Percentiles rank a stretch among this genome's conserved stretches.
Evolutionary conservation across 2,797 vertebrate genomes (phyloP).

Genomic region (Halcyon smyrnensis): DNA sequence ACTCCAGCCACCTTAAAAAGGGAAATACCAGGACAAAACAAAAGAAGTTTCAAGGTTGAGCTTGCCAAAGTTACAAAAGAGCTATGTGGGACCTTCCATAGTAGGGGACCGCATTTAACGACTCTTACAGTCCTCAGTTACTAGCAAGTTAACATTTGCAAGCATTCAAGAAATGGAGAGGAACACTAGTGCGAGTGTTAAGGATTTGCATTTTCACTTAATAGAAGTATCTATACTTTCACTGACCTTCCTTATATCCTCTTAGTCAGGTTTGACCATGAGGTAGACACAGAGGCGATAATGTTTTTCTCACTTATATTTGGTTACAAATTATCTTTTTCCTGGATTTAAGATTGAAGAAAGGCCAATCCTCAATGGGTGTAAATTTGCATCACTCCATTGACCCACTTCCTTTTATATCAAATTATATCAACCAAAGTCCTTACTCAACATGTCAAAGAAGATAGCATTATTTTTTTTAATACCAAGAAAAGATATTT

Average conservation of each 20-base stretch:
- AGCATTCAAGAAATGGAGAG: background rate
- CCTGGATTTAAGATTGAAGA: background rate
- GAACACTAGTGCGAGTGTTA: background rate
- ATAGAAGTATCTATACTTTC: background rate
- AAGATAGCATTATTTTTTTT: background rate
- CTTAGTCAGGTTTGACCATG: background rate
- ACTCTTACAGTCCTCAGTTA: background rate
- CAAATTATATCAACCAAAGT: background rate
- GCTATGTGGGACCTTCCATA: background rate
- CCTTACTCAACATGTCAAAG: background rate
- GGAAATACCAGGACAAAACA: background rate
- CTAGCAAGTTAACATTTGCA: background rate
- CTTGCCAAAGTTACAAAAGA: background rate
- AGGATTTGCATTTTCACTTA: background rate
- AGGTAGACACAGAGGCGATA: background rate
- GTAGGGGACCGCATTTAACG: background rate
- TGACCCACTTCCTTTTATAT: background rate
- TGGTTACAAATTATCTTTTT: background rate
- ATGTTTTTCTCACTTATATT: background rate
- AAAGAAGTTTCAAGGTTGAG: background rate
- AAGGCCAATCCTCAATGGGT: background rate
- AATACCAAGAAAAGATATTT: background rate
- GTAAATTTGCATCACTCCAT: background rate
- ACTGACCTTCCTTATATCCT: background rate
- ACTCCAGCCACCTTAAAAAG: background rate